A percentile compares a stretch with the other conserved stretches of the same genome.
Conservation (phyloP, 2,797 vertebrate genomes). For the Bradypodion ventrale region DNA sequence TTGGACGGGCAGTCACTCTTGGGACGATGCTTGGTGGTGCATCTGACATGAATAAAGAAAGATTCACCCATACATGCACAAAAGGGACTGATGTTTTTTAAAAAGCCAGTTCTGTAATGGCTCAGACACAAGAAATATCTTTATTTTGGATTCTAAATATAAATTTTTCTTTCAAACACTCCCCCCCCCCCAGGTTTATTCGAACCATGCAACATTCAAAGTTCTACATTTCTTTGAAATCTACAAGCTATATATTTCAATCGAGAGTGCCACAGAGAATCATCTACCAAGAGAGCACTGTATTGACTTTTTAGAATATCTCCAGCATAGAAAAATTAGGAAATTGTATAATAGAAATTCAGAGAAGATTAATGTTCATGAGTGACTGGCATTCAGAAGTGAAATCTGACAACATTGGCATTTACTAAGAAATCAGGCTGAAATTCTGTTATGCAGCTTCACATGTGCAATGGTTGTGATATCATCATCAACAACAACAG, state of each 20-base stretch:
- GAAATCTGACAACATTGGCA: background rate
- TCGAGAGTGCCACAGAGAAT: background rate
- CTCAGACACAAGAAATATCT: constrained; percentile 9
- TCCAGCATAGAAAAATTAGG: background rate
- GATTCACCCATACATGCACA: too few relatives aligned
- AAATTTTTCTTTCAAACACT: constrained; percentile 31
- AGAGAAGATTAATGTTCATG: background rate
- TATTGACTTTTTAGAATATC: background rate
- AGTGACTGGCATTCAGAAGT: background rate
- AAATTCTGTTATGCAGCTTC: too few relatives aligned
- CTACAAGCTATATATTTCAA: background rate
- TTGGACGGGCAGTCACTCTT: too few relatives aligned
- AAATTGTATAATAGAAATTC: background rate
- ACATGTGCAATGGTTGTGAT: too few relatives aligned
- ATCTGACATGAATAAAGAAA: too few relatives aligned
- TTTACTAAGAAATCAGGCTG: too few relatives aligned
- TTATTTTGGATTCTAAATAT: background rate
- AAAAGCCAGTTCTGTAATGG: constrained; percentile 39
- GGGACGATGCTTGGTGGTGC: too few relatives aligned
- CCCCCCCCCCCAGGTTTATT: background rate
- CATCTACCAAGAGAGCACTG: background rate
- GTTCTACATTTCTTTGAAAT: background rate
- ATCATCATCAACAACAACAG: too few relatives aligned
- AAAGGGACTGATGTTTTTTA: too few relatives aligned
- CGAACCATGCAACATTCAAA: constrained; percentile 10